These are phyloP conservation scores for Stenoptilia bipunctidactyla DNA, from an alignment of 2,888 invertebrate species.

Conservation along the genomic window DNA sequence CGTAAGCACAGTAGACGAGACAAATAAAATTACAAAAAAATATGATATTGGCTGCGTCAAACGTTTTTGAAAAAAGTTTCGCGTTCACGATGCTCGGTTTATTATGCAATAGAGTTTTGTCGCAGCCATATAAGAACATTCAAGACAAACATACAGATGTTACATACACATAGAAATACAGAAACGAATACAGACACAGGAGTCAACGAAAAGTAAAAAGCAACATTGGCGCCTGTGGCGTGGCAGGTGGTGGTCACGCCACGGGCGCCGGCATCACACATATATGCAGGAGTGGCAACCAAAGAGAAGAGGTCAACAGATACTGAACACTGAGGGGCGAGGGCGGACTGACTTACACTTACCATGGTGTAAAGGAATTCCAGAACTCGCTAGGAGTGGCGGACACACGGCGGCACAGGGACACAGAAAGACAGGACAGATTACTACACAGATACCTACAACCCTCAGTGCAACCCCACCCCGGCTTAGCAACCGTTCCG, in stretches of 20 bases:
- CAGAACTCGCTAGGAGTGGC: constrained; percentile 95
- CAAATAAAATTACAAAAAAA: constrained; percentile 64
- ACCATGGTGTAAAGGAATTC: constrained; percentile 98
- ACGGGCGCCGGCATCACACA: constrained; percentile 63
- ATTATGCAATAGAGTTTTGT: constrained; percentile 36
- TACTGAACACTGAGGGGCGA: constrained; percentile 72
- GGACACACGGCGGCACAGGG: constrained; percentile 78
- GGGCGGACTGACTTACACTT: constrained; percentile 83
- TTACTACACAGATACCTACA: constrained; percentile 74
- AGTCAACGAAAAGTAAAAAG: constrained; percentile 66
- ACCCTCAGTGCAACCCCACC: constrained; percentile 71
- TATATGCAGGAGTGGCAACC: constrained; percentile 70
- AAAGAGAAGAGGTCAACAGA: constrained; percentile 68
- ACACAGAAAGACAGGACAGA: constrained; percentile 77
- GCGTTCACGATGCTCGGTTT: constrained; percentile 28
- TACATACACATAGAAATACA: constrained; percentile 72
- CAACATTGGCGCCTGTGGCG: constrained; percentile 57
- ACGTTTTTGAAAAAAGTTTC: constrained; percentile 31
- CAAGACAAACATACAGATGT: constrained; percentile 72
- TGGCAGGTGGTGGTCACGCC: constrained; percentile 52
- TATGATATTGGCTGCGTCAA: constrained; percentile 60
- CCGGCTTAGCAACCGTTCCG: constrained; percentile 57
- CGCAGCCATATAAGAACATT: constrained; percentile 64
- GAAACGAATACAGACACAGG: constrained; percentile 71
- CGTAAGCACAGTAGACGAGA: constrained; percentile 70